Conservation (phyloP, 1,140 invertebrate species). For the Drosophila nigrodunni region DNA sequence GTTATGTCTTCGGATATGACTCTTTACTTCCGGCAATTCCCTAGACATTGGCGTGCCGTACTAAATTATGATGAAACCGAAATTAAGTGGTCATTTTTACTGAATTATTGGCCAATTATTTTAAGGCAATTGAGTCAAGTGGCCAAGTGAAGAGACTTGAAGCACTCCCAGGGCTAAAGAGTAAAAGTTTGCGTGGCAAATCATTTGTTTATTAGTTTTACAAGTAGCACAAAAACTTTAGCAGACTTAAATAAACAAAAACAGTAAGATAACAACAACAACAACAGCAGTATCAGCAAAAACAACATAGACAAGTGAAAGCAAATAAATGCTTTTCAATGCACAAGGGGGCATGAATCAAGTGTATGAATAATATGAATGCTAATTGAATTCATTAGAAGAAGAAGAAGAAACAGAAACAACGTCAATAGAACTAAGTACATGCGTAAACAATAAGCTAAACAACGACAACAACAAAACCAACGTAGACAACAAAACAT, state of each 20-base stretch:
- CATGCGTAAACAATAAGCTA: slow-evolving; percentile 49
- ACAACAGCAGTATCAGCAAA: slow-evolving; percentile 23
- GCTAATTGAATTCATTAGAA: slow-evolving; percentile 78
- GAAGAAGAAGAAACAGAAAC: slow-evolving; percentile 36
- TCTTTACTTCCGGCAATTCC: slow-evolving; percentile 66
- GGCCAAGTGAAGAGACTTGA: slow-evolving; percentile 25
- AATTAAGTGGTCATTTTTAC: slow-evolving; percentile 80
- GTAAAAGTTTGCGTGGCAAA: slow-evolving; percentile 69
- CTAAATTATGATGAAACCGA: slow-evolving; percentile 73
- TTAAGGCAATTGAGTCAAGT: slow-evolving; percentile 79
- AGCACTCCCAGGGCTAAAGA: slow-evolving; percentile 20
- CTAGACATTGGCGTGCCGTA: slow-evolving; percentile 62
- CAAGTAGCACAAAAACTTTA: slow-evolving; percentile 50
- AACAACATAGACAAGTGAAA: slow-evolving; percentile 9
- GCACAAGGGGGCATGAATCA: slow-evolving; percentile 59
- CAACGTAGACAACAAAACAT: slow-evolving; percentile 28
- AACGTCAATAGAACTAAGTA: slow-evolving; percentile 44
- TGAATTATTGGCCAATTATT: slow-evolving; percentile 83
- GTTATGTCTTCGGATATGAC: slow-evolving; percentile 43
- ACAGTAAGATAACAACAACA: slow-evolving; percentile 33
- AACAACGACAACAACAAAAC: slow-evolving; percentile 20
- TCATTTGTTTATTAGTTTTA: slow-evolving; percentile 78
- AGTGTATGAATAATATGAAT: slow-evolving; percentile 82
- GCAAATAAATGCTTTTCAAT: slow-evolving; percentile 79
- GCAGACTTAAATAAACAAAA: slow-evolving; percentile 42